Evolutionary conservation across 2,797 vertebrate species (phyloP).

Genomic region (Rhinichthys osculus): DNA sequence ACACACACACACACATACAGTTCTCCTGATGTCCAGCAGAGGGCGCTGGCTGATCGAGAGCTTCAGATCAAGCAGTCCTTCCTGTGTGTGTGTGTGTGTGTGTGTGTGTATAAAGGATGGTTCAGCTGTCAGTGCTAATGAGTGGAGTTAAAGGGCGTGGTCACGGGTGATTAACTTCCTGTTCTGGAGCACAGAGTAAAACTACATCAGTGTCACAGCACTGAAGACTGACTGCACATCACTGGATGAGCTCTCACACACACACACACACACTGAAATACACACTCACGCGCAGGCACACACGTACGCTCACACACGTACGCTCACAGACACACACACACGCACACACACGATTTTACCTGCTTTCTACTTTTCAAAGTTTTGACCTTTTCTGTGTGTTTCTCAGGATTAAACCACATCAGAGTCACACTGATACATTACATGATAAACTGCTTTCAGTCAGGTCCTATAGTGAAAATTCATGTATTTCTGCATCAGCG

Average conservation of each 20-base stretch:
- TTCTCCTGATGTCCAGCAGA: conserved; percentile 10
- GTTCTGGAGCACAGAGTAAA: neutral
- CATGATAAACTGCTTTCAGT: neutral
- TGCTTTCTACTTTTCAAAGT: no score
- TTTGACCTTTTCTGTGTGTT: neutral
- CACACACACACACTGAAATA: neutral
- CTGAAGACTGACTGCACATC: neutral
- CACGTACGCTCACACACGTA: neutral
- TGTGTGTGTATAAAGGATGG: neutral
- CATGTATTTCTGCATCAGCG: neutral
- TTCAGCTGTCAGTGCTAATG: neutral
- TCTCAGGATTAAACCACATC: neutral
- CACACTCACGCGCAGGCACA: neutral
- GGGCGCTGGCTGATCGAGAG: conserved; percentile 8
- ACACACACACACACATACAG: conserved; percentile 23
- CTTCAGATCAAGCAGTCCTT: neutral
- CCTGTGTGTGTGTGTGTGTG: neutral
- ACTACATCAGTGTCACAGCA: neutral
- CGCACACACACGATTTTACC: neutral
- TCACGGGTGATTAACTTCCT: conserved; percentile 11
- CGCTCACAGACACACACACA: neutral
- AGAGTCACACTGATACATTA: neutral
- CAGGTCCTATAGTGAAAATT: no score
- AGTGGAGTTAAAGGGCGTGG: neutral
- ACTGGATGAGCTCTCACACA: neutral